Base-by-base conservation (phyloP, 2,797 vertebrate species). In the Urocyon cinereoargenteus region DNA sequence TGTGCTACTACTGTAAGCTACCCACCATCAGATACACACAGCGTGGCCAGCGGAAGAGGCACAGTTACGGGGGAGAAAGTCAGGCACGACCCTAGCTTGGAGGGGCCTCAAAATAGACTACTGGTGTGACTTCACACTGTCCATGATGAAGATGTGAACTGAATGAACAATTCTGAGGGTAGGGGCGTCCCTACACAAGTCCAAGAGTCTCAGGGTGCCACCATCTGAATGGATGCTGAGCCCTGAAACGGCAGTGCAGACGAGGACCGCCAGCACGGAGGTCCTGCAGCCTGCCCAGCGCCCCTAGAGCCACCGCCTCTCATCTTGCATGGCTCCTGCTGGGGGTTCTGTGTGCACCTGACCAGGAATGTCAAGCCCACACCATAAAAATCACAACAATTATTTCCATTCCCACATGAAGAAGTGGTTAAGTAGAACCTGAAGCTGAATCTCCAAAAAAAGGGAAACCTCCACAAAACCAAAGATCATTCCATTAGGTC, bases 181-280 rank as follows among this genome's bases (percentile, higher is more conserved):
- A 78, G 49, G 78, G 55, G 10, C 16, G 5, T 21, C 64, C 70
- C 70, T 19, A 10, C 28, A 51, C 4, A 21, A 34, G 24, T 6
- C n/a, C 61, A 18, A 70, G 62, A 61, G 19, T 18, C 31, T 34
- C 1, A 0, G 19, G 5, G 36, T 31, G 49, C 14, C 22, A 19
- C 1, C 4, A 3, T 2, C 0, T 14, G 31, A 55, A 68, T 26
- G 88, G 51, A 34, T 0, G 0, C 19, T 62, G 11, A 3, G 61
- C 24, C 12, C 4, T 45, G 24, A 19, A 8, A 53, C 19, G 8
- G 22, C 34, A 18, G 2, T 28, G 19, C 3, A 2, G 75, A 66
- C 31, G 72, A 7, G 36, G 21, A 3, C 53, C 15, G 3, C 36
- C 11, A 61, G 8, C 3, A 0, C 22, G 0, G 24, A 61, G 59